Conservation (phyloP, 2,888 invertebrate genomes). For the Ptilodon capucinus region DNA sequence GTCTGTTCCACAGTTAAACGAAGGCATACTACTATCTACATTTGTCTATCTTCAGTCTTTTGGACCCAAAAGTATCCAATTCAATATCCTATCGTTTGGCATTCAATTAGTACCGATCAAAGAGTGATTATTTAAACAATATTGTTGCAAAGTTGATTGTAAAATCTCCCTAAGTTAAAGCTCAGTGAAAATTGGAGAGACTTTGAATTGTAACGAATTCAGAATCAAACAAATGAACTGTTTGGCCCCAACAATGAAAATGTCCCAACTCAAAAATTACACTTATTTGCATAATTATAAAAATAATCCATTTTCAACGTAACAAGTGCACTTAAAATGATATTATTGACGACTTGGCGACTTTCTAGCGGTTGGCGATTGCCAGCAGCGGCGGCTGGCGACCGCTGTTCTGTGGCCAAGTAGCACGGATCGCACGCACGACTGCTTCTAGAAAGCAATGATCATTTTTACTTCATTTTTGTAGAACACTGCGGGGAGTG, state of each 20-base stretch:
- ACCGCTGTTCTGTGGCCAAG: conserved; percentile 36
- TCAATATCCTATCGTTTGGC: too few species aligned
- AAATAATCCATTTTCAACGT: conserved; percentile 22
- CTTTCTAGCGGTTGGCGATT: conserved; percentile 8
- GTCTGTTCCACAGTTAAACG: too few species aligned
- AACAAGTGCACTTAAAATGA: conserved; percentile 24
- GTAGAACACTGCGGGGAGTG: conserved; percentile 1
- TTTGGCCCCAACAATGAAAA: neutral
- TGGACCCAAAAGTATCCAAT: too few species aligned
- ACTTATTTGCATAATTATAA: conserved; percentile 19
- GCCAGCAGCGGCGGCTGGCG: neutral
- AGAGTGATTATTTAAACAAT: too few species aligned
- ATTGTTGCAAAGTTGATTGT: too few species aligned
- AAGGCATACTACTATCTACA: too few species aligned
- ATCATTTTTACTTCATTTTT: conserved; percentile 44
- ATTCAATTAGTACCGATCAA: too few species aligned
- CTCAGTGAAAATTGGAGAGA: too few species aligned
- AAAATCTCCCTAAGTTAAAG: too few species aligned
- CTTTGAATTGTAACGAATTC: too few species aligned
- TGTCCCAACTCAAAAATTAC: neutral
- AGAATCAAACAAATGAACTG: neutral
- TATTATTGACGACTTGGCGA: conserved; percentile 17
- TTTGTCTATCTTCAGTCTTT: too few species aligned
- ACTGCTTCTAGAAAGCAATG: conserved; percentile 49
- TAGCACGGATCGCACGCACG: conserved; percentile 61